Conservation (phyloP, 2,797 vertebrate species). For the Cossypha caffra region DNA sequence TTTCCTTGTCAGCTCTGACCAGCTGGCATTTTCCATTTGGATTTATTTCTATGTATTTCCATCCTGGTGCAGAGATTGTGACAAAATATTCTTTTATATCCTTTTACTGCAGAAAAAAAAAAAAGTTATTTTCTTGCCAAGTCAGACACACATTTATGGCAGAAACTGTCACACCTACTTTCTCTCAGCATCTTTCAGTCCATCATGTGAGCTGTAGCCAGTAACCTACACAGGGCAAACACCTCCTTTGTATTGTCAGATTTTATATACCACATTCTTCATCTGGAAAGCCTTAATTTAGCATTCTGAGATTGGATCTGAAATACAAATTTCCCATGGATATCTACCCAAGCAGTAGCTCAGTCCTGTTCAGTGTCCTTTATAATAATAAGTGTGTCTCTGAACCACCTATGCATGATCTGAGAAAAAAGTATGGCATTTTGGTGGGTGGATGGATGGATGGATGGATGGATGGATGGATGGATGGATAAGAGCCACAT, state of each 20-base stretch:
- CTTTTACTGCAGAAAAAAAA: constrained; percentile 14
- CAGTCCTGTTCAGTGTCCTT: background rate
- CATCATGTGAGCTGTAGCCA: constrained; percentile 22
- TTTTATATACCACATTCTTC: background rate
- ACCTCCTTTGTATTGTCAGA: constrained; percentile 39
- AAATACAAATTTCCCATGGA: background rate
- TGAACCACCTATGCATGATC: background rate
- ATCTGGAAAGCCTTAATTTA: constrained; percentile 25
- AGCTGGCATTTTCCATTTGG: constrained; percentile 28
- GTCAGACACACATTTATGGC: constrained; percentile 28
- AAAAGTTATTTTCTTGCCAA: constrained; percentile 34
- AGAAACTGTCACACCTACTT: constrained; percentile 48
- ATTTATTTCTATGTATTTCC: constrained; percentile 38
- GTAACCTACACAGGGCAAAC: constrained; percentile 47
- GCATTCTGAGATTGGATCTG: background rate
- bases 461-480: background rate
- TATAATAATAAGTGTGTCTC: background rate
- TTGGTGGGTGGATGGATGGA: background rate
- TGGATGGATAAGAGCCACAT: background rate
- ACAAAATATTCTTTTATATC: constrained; percentile 45
- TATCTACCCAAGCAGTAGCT: background rate
- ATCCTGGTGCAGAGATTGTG: constrained; percentile 31
- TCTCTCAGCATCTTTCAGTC: constrained; percentile 35
- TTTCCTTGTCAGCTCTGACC: constrained; percentile 20
- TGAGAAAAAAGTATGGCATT: background rate